phyloP scores from a whole-genome alignment of 2,113 vertebrate species.

The Albula goreensis region DNA sequence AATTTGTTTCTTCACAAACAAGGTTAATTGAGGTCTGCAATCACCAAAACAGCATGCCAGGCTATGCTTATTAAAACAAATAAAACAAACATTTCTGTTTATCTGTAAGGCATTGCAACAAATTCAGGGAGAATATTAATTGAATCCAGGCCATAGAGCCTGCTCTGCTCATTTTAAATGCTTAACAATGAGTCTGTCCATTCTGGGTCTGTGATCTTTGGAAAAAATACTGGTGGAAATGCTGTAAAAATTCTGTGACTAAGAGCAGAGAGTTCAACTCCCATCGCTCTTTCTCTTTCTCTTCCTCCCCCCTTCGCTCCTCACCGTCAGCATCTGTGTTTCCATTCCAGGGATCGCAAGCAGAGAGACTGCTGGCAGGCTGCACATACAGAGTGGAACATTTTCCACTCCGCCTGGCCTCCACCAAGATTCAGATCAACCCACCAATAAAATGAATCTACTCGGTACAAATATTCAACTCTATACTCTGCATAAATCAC shows the following conservation, averaged over 20 bases:
- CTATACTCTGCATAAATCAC: not conserved
- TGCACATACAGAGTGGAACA: not conserved
- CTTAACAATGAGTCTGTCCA: not conserved
- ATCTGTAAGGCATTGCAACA: not conserved
- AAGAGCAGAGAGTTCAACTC: not conserved
- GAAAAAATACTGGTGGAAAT: not conserved
- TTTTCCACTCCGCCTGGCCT: conserved; percentile 31
- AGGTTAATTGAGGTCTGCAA: no score
- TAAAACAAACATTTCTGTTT: not conserved
- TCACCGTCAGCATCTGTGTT: conserved; percentile 33
- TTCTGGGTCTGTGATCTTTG: conserved; percentile 10
- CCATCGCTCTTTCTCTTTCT: not conserved
- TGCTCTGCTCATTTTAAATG: not conserved
- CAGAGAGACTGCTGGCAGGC: conserved; percentile 23
- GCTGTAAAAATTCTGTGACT: not conserved
- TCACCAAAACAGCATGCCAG: no score
- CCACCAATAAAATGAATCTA: not conserved
- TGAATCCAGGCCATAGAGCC: not conserved
- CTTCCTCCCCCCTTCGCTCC: conserved; percentile 24
- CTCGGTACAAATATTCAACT: not conserved
- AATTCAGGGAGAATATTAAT: not conserved
- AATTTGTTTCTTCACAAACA: no score
- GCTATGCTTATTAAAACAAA: no score
- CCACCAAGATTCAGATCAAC: conserved; percentile 17
- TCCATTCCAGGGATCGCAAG: conserved; percentile 21